phyloP scores from a whole-genome alignment of 2,888 invertebrate genomes.

The Heliconius aoede region DNA sequence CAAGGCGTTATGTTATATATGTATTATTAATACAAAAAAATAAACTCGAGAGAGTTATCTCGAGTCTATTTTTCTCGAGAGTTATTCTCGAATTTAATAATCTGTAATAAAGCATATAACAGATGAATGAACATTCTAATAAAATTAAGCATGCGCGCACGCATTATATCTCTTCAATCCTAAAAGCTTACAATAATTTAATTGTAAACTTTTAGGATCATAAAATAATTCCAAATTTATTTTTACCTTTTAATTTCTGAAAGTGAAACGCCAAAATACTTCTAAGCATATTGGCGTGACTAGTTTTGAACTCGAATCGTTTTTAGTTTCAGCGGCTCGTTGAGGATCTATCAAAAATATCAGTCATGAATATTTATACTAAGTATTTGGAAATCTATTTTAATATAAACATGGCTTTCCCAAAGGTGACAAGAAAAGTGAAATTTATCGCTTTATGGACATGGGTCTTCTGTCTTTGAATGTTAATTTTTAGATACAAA shows the following conservation, averaged over 20 bases:
- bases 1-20: neutral
- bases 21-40: too few relatives aligned
- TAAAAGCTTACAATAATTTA: neutral
- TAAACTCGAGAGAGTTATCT: too few relatives aligned
- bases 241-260: neutral
- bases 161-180: neutral
- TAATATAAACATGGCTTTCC: conserved; percentile 13
- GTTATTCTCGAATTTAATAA: too few relatives aligned
- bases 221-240: too few relatives aligned
- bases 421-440: conserved; percentile 30
- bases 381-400: conserved; percentile 9
- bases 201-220: too few relatives aligned
- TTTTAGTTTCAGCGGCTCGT: too few relatives aligned
- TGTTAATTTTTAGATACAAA: conserved; percentile 62
- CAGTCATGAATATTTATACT: conserved; percentile 14
- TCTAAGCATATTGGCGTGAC: neutral
- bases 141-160: neutral
- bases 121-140: neutral
- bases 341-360: neutral
- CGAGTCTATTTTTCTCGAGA: too few relatives aligned
- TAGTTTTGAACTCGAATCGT: too few relatives aligned
- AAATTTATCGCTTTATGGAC: conserved; percentile 34
- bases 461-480: conserved; percentile 54
- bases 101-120: neutral
- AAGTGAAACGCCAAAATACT: neutral